Conservation (phyloP, 2,888 invertebrate species). For the Erannis defoliaria region DNA sequence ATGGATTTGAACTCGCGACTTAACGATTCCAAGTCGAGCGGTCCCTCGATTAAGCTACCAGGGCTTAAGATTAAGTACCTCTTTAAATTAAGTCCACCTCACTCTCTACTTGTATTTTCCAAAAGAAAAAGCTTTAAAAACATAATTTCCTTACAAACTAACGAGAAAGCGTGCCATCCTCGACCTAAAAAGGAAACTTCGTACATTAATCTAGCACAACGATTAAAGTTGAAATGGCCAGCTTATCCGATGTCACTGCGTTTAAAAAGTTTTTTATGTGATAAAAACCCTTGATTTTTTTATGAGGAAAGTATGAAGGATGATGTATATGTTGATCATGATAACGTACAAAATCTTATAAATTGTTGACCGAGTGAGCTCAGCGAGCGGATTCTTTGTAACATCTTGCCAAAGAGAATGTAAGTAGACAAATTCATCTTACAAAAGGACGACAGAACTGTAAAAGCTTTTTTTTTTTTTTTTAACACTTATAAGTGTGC, state of each 20-base stretch:
- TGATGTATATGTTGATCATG: slow-evolving; percentile 21
- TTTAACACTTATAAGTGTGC: too few species aligned
- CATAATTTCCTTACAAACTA: slow-evolving; percentile 29
- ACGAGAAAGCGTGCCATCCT: slow-evolving; percentile 15
- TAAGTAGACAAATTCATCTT: too few species aligned
- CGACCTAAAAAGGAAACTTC: slow-evolving; percentile 40
- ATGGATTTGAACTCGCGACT: too few species aligned
- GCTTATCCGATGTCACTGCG: slow-evolving; percentile 52
- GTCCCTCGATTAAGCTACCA: too few species aligned
- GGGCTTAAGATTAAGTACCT: neutral
- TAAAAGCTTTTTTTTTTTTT: too few species aligned
- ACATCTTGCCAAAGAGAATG: too few species aligned
- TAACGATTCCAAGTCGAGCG: too few species aligned
- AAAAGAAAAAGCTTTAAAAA: slow-evolving; percentile 15
- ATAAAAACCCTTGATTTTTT: slow-evolving; percentile 32
- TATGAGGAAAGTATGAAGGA: slow-evolving; percentile 24
- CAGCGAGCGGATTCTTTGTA: too few species aligned
- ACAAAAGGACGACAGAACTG: too few species aligned
- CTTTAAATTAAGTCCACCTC: neutral
- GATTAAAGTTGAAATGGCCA: slow-evolving; percentile 57
- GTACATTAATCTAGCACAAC: slow-evolving; percentile 58
- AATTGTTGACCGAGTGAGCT: too few species aligned
- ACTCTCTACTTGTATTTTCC: neutral
- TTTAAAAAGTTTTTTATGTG: slow-evolving; percentile 45
- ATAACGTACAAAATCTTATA: too few species aligned